Base-by-base conservation (phyloP, 1,140 invertebrate species). In the Microplitis mediator region DNA sequence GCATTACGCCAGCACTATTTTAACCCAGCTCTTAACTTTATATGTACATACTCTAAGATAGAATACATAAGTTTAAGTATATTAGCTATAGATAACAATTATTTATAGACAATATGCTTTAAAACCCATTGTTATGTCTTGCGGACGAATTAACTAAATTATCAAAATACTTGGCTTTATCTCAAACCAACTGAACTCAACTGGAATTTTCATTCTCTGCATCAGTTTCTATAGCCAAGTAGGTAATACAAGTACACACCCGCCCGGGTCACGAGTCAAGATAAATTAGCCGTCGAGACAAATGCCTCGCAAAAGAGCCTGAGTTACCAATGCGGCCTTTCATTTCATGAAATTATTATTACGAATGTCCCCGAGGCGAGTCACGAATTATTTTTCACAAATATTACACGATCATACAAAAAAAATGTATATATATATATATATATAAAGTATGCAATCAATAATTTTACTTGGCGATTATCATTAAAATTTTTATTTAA, bases 231-330 rank as follows among this genome's bases (percentile, higher is more conserved):
- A 23, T 23, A 23, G 23, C 34, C 35, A 36, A 4, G 8, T 31
- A 62, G 23, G 56, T 36, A 62, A 35, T 62, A 62, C 5, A 36
- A 62, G 35, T 62, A 62, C 60, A 62, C 35, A 62, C 60, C 32
- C 60, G 60, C 32, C 9, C 32, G 13, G 60, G 60, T 62, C 60
- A 62, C 35, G 60, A 62, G 60, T 62, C 60, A 62, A 35, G 60
- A 62, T 62, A 62, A 62, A 62, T 62, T 62, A 62, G 60, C 60
- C 32, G 60, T 62, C 60, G 60, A 62, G 60, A 62, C 60, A 62
- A 62, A 62, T 62, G 34, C 60, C 34, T 62, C 13, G 35, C n/a
- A 62, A 62, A 36, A 62, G 60, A 58, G 56, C 23, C 16, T 23
- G 56, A 58, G 14, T 58, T 58, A 23, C 23, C 56, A 58, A 58